These are phyloP conservation scores for Siniperca undulata DNA, from an alignment of 2,797 vertebrate genomes.

Conservation along the genomic window DNA sequence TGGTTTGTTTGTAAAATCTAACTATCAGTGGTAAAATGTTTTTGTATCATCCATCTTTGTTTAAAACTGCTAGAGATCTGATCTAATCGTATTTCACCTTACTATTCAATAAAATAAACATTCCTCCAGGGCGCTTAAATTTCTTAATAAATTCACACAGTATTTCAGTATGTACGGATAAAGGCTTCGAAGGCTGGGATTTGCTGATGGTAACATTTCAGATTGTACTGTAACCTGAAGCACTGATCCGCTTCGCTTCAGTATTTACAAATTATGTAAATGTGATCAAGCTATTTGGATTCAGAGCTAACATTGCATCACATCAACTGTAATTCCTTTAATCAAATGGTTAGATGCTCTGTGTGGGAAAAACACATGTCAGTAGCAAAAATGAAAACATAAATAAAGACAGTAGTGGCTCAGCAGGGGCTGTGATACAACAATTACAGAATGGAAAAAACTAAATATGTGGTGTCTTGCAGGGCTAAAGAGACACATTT, in stretches of 20 bases:
- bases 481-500: constrained; percentile 34
- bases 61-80: constrained; percentile 11
- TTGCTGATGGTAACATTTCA: constrained; percentile 51
- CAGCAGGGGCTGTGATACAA: constrained; percentile 30
- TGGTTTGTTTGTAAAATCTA: background rate
- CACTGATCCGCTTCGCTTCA: constrained; percentile 41
- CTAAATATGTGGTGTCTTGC: constrained; percentile 36
- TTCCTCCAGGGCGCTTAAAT: constrained; percentile 26
- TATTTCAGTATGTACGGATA: constrained; percentile 47
- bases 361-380: constrained; percentile 19
- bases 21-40: background rate
- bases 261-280: constrained; percentile 51
- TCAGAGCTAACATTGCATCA: constrained; percentile 36
- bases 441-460: constrained; percentile 47
- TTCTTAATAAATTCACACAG: constrained; percentile 57
- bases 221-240: constrained; percentile 35
- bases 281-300: constrained; percentile 52
- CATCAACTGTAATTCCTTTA: constrained; percentile 35
- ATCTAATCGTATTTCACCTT: constrained; percentile 38
- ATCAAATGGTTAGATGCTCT: constrained; percentile 39
- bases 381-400: constrained; percentile 20
- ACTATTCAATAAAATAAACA: constrained; percentile 53
- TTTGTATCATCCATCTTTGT: constrained; percentile 10
- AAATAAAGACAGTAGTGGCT: constrained; percentile 34
- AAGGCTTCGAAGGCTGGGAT: constrained; percentile 39